A percentile compares a stretch with the other conserved stretches of the same genome.
These are phyloP conservation scores for Spheniscus humboldti DNA, from an alignment of 2,797 vertebrate species.

Conservation along the genomic window DNA sequence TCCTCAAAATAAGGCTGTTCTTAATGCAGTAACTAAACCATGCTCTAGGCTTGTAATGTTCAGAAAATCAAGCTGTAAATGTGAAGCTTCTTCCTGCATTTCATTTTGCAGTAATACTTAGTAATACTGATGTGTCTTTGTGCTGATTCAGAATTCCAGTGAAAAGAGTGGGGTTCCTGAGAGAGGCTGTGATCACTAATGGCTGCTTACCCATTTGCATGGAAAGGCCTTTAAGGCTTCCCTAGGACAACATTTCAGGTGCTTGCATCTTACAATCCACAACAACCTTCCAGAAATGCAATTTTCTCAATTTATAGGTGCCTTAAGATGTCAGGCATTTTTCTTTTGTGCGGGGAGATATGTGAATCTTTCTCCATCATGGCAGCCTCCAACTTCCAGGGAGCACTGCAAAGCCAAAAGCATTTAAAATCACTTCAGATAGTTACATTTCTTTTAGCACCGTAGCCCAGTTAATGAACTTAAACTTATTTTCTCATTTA, in stretches of 20 bases:
- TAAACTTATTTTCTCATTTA: neutral
- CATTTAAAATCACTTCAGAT: neutral
- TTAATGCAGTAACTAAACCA: neutral
- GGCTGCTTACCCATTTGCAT: neutral
- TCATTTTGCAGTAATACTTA: neutral
- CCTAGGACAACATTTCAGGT: neutral
- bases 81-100: neutral
- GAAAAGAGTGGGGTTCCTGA: neutral
- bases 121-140: neutral
- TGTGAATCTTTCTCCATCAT: neutral
- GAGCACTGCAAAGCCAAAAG: neutral
- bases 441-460: neutral
- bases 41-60: neutral
- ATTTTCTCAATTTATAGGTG: neutral
- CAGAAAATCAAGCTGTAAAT: neutral
- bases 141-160: neutral
- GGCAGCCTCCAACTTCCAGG: neutral
- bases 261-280: neutral
- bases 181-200: neutral
- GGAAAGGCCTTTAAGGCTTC: neutral
- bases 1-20: neutral
- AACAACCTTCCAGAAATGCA: neutral
- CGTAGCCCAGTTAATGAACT: neutral
- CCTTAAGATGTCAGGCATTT: neutral
- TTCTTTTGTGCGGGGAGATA: neutral